Conservation (phyloP, 2,797 vertebrate genomes). For the Intellagama lesueurii region DNA sequence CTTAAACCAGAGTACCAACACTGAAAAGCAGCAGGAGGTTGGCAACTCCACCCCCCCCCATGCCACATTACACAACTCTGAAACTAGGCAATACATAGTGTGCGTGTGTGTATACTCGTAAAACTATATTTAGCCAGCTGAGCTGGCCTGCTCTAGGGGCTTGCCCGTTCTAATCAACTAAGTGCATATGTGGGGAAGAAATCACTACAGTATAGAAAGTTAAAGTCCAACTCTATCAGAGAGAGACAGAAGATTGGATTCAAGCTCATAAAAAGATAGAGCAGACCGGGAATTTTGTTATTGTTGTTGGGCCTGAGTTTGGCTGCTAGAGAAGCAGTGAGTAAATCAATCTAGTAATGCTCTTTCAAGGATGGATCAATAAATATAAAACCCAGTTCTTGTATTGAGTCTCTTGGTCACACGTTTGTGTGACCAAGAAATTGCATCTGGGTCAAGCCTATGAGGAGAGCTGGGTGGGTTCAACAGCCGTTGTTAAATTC, state of each 20-base stretch:
- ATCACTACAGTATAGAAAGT: neutral
- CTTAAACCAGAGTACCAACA: constrained; percentile 15
- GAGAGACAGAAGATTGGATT: neutral
- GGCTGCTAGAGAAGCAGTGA: neutral
- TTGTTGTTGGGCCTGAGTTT: neutral
- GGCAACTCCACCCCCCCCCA: constrained; percentile 28
- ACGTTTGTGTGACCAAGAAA: neutral
- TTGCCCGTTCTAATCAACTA: constrained; percentile 18
- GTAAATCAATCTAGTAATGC: neutral
- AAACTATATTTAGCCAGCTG: constrained; percentile 9
- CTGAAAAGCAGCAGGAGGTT: constrained; percentile 55
- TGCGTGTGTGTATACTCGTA: neutral
- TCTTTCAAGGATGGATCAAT: neutral
- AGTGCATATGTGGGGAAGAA: neutral
- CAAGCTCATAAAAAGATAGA: neutral
- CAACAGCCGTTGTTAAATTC: neutral
- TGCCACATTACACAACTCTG: constrained; percentile 26
- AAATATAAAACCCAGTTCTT: neutral
- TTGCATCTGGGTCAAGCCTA: neutral
- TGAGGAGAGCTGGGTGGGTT: too few relatives aligned
- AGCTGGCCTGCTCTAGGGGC: constrained; percentile 21
- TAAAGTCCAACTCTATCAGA: neutral
- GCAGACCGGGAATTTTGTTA: neutral
- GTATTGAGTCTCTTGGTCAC: neutral
- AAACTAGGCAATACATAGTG: neutral